Conservation (phyloP, 2,113 vertebrate genomes). For the Centrocercus urophasianus region DNA sequence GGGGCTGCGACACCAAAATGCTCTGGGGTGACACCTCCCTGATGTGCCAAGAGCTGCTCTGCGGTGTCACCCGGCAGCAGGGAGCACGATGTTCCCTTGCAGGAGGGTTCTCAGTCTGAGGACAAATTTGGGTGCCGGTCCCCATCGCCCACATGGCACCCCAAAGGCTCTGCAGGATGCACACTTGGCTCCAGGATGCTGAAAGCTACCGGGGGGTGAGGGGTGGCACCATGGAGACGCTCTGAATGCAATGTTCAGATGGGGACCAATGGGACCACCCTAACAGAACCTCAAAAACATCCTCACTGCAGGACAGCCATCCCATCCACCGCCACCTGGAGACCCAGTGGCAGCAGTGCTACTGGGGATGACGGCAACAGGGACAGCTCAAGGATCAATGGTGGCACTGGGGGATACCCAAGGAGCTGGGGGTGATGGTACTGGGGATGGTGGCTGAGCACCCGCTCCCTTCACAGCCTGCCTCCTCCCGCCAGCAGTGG, state of each 20-base stretch:
- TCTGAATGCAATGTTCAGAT: neutral
- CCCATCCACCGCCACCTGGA: too few species aligned
- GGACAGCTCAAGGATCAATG: neutral
- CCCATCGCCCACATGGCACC: neutral
- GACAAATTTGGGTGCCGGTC: neutral
- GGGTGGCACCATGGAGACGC: too few species aligned
- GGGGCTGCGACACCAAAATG: neutral
- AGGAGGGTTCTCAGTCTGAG: neutral
- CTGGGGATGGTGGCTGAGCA: neutral
- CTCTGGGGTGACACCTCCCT: too few species aligned
- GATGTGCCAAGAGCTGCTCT: neutral
- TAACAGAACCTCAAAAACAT: accelerated
- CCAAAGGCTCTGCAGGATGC: neutral
- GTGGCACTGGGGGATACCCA: too few species aligned
- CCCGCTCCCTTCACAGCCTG: neutral
- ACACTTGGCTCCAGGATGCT: neutral
- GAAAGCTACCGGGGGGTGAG: too few species aligned
- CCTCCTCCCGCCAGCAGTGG: neutral
- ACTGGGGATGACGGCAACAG: neutral
- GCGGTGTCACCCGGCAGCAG: neutral
- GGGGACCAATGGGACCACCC: accelerated
- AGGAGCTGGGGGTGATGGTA: too few species aligned
- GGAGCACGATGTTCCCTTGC: too few species aligned
- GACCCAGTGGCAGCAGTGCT: too few species aligned
- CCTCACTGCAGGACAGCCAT: neutral